phyloP scores from a whole-genome alignment of 1,140 invertebrate genomes.

The Aphaenogaster rudis region DNA sequence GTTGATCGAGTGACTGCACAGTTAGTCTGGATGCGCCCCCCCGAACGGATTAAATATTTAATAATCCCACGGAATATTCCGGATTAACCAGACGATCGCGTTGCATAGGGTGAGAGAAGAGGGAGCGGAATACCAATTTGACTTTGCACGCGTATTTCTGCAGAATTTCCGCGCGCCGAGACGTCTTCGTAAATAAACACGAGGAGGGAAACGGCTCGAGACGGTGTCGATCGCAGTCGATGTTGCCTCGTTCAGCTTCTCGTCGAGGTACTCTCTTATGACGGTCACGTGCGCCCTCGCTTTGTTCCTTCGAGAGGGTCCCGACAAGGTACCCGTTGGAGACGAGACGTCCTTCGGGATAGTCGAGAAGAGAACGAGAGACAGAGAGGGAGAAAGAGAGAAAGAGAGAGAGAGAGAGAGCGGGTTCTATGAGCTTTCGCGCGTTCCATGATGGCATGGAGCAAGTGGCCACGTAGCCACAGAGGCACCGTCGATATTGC shows the following conservation, averaged over 20 bases:
- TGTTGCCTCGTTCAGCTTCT: conserved; percentile 33
- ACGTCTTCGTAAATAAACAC: conserved; percentile 51
- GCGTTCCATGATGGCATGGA: not conserved
- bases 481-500: conserved; percentile 37
- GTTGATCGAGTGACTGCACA: not conserved
- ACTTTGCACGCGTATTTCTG: conserved; percentile 13
- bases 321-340: not conserved
- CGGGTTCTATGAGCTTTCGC: not conserved
- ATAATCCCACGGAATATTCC: not conserved
- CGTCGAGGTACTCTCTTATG: conserved; percentile 32
- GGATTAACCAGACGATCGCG: conserved; percentile 10
- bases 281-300: conserved; percentile 46
- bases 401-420: not conserved
- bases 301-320: conserved; percentile 37
- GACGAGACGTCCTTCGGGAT: conserved; percentile 21
- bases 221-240: conserved; percentile 39
- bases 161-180: conserved; percentile 12
- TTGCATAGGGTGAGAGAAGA: not conserved
- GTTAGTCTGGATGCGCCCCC: not conserved
- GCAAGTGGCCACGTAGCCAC: not conserved
- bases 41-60: not conserved
- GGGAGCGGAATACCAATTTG: not conserved
- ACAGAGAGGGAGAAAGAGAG: not conserved
- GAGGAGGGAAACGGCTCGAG: not conserved
- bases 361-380: not conserved